Base-by-base conservation (phyloP, 2,888 invertebrate species). In the Galerucella calmariensis region DNA sequence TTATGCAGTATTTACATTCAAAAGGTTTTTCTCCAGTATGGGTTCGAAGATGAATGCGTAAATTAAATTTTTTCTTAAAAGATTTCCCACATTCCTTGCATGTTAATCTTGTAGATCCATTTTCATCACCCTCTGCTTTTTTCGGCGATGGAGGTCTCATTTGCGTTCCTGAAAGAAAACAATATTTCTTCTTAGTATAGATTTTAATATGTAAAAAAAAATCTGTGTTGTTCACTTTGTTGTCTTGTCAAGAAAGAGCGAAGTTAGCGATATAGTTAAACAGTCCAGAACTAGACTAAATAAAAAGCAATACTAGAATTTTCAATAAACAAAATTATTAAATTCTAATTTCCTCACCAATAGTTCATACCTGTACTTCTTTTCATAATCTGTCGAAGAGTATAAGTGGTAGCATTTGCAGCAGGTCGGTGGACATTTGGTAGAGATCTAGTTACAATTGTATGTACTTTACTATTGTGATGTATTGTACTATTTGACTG, bases 1-100 rank as follows among this genome's bases (percentile, higher is more conserved):
- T 87, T 56, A 84, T 86, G 79, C 87, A 87, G 73, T 87, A 87
- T 82, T 85, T 85, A 78, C 87, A 87, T 78, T 87, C 87, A 72
- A 86, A 87, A 0, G 87, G 87, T 78, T 87, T 87, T 75, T 87
- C 86, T 0, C 86, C 86, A 1, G 86, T 87, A 77, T 87, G 87
- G 5, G 85, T 86, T 71, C 87, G 75, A 84, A 86, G 86, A 75
- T 87, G 87, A 35, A 87, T 85, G 44, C 85, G 82, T 71, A 87
- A 81, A 82, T 86, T 86, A 2, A 86, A 85, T 74, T 86, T 86
- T 79, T 86, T 87, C 51, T 84, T 81, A 69, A 86, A 87, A 41
- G 80, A 83, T 78, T 86, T 87, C 5, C 84, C 84, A 75, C 87
- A 87, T 58, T 85, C 77, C 11, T 79, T 81, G 76, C 87, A 87